Conservation (phyloP, 64 coral and sea anemone genomes). For the Actinia tenebrosa region DNA sequence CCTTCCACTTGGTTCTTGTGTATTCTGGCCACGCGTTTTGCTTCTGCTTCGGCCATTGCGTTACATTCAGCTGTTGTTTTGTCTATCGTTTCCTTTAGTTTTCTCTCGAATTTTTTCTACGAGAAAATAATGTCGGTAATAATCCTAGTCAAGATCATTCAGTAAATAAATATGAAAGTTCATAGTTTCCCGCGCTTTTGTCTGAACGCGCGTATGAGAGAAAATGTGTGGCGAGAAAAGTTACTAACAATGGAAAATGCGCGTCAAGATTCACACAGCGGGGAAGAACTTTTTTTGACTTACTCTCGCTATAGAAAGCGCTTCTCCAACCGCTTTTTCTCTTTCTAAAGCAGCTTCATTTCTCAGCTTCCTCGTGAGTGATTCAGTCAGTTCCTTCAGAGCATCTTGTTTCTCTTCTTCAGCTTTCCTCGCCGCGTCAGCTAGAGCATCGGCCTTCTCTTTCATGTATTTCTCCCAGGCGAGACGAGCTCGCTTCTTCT, state of each 20-base stretch:
- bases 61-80: conserved; percentile 72
- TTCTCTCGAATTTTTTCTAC: conserved; percentile 69
- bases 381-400: conserved; percentile 52
- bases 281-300: not conserved
- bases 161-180: no score
- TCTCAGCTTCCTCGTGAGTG: conserved; percentile 55
- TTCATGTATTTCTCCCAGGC: conserved; percentile 54
- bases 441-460: conserved; percentile 62
- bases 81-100: conserved; percentile 40
- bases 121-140: not conserved
- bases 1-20: conserved; percentile 57
- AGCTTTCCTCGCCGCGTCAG: conserved; percentile 50
- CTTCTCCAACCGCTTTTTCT: conserved; percentile 70
- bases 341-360: conserved; percentile 69
- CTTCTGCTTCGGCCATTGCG: conserved; percentile 44
- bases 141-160: not conserved
- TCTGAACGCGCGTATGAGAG: not conserved
- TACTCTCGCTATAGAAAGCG: conserved; percentile 68
- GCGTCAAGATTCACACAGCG: not conserved
- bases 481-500: conserved; percentile 86
- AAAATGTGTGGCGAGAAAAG: not conserved
- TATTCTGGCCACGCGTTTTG: conserved; percentile 36
- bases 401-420: conserved; percentile 77
- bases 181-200: not conserved
- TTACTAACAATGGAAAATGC: not conserved